phyloP scores from a whole-genome alignment of 1,140 invertebrate species.

The Penaeus chinensis region DNA sequence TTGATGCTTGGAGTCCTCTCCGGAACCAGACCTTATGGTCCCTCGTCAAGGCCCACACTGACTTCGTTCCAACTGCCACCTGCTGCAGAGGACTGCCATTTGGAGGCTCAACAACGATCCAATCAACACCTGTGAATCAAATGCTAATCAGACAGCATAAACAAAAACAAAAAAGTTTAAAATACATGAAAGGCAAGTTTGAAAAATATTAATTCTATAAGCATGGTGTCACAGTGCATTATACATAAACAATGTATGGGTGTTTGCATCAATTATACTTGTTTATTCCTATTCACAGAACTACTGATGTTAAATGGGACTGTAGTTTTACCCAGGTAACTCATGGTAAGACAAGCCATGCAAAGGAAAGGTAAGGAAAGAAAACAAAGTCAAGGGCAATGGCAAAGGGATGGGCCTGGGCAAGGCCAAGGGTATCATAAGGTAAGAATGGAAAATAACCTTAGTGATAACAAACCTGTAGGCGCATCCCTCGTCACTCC shows the following conservation, averaged over 20 bases:
- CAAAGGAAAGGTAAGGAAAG: too few relatives aligned
- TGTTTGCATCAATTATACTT: too few relatives aligned
- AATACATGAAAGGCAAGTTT: not conserved
- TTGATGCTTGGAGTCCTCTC: slow-evolving; percentile 77
- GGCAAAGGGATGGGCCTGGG: too few relatives aligned
- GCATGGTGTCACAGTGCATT: too few relatives aligned
- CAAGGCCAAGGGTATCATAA: not conserved
- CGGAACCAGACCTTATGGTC: slow-evolving; percentile 90
- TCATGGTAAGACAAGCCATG: too few relatives aligned
- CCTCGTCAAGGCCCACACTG: slow-evolving; percentile 87
- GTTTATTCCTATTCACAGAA: too few relatives aligned
- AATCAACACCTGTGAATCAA: slow-evolving; percentile 68
- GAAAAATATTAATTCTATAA: too few relatives aligned
- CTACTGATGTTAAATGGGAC: too few relatives aligned
- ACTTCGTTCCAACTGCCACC: slow-evolving; percentile 84
- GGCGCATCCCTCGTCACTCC: slow-evolving; percentile 80
- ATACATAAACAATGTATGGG: too few relatives aligned
- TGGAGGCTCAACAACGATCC: slow-evolving; percentile 84
- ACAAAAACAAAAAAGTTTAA: slow-evolving; percentile 72
- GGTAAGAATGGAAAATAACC: too few relatives aligned
- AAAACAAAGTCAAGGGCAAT: too few relatives aligned
- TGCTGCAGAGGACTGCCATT: slow-evolving; percentile 77
- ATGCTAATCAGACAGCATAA: slow-evolving; percentile 63
- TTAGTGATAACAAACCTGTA: slow-evolving; percentile 70
- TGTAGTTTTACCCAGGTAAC: too few relatives aligned